Evolutionary conservation across 2,113 vertebrate species (phyloP), one percentile per base, ranked within the genome.

Genomic region (Mellivora capensis): DNA sequence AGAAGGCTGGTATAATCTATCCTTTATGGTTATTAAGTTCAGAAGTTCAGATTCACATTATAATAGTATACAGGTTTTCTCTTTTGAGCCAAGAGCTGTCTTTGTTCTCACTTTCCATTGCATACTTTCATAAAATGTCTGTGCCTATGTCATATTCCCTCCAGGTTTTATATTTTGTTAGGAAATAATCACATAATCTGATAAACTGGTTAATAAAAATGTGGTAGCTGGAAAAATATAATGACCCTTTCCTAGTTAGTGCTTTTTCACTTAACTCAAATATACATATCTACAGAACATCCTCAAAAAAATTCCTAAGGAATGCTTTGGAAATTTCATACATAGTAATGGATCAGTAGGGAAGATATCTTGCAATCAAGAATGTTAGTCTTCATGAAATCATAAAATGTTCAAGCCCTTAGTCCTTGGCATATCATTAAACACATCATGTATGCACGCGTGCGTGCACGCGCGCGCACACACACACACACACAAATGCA

Each of bases 201-300:
- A 61, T 62, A 91, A 83, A 94, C 7, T 79, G 2, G 10, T n/a
- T 13, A 91, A 93, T 91, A 85, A 85, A 96, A 90, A 52, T 94
- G 2, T 74, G 14, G 3, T 77, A 17, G 1, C 25, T 94, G 0
- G 34, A 85, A 95, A 95, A 67, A 91, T 67, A 80, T 9, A 13
- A 76, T 47, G 21, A 83, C 1, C 14, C 11, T 83, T 94, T 37
- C 42, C 6, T 79, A 82, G 4, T 44, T 74, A 83, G 76, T 47
- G 14, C 0, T 79, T 95, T 44, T 90, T 39, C 9, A 57, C 8
- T 93, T 74, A 67, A 87, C 3, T 79, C 18, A 91, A 95, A 74
- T 64, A 2, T 76, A 64, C 2, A 6, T 21, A 84, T 37, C 29
- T 31, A 57, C 4, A 96, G 62, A 94, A 72, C 11, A 79, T 67